These are phyloP conservation scores for Monoplex corrugatus DNA, from an alignment of 2,888 invertebrate species.

Conservation along the genomic window DNA sequence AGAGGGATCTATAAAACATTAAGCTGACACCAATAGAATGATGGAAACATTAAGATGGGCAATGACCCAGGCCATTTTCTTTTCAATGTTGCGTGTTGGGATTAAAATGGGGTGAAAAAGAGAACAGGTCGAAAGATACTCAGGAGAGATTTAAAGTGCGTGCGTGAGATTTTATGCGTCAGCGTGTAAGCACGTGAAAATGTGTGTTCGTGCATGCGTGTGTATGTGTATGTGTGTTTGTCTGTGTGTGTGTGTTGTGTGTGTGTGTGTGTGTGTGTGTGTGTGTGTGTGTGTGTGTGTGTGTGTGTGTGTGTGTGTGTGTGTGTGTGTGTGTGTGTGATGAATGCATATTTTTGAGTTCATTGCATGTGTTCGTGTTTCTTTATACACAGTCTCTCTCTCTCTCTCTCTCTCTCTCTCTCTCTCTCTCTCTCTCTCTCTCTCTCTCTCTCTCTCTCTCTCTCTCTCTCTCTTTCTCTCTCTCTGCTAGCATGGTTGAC, in stretches of 20 bases:
- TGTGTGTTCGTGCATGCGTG: constrained; percentile 2
- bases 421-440: neutral
- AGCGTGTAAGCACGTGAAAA: neutral
- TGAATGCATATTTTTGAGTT: neutral
- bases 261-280: constrained; percentile 24
- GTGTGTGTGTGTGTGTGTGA: constrained; percentile 3
- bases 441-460: neutral
- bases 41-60: neutral
- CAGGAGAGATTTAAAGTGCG: neutral
- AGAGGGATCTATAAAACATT: no score
- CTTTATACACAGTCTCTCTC: neutral
- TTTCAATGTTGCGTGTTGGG: no score
- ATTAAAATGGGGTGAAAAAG: neutral
- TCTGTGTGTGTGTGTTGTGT: neutral
- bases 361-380: neutral
- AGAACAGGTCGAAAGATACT: neutral
- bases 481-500: no score
- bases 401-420: neutral
- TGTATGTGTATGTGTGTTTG: constrained; percentile 8
- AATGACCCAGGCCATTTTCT: no score
- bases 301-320: constrained; percentile 23
- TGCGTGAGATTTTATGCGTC: neutral
- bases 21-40: neutral
- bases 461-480: neutral
- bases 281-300: constrained; percentile 12